A percentile compares a stretch with the other conserved stretches of the same genome.
Evolutionary conservation across 2,797 vertebrate genomes (phyloP).

Genomic region (Enteromius argenteus): DNA sequence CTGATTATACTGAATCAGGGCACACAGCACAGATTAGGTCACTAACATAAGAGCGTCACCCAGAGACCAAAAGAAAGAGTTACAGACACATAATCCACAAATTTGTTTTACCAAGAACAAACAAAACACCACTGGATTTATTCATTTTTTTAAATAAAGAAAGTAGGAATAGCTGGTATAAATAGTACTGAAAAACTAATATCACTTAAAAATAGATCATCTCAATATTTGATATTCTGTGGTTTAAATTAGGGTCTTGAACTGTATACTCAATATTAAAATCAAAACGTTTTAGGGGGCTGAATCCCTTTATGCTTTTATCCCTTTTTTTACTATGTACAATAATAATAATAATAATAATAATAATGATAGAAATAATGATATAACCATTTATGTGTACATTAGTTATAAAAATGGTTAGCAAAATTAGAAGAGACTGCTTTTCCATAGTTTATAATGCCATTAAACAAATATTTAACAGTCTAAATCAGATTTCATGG

Average conservation of each 20-base stretch:
- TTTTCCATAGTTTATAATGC: too few species aligned
- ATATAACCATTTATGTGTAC: too few species aligned
- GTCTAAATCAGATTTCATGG: background rate
- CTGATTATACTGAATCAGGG: constrained; percentile 23
- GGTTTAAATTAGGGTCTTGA: background rate
- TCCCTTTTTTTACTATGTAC: too few species aligned
- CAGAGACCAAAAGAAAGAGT: background rate
- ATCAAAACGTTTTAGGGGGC: too few species aligned
- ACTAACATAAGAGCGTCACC: constrained; percentile 35
- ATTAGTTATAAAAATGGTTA: too few species aligned
- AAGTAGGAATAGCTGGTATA: background rate
- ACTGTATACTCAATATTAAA: too few species aligned
- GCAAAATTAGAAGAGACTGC: too few species aligned
- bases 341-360: too few species aligned
- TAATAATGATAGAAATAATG: too few species aligned
- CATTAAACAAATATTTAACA: too few species aligned
- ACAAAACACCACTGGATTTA: background rate
- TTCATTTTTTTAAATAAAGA: background rate
- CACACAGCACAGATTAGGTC: background rate
- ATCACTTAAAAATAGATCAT: background rate
- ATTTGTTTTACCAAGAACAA: background rate
- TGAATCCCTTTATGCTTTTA: too few species aligned
- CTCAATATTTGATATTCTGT: background rate
- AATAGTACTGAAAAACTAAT: background rate
- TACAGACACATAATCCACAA: background rate